Conservation (phyloP, 2,113 vertebrate genomes). For the Philantomba maxwellii region DNA sequence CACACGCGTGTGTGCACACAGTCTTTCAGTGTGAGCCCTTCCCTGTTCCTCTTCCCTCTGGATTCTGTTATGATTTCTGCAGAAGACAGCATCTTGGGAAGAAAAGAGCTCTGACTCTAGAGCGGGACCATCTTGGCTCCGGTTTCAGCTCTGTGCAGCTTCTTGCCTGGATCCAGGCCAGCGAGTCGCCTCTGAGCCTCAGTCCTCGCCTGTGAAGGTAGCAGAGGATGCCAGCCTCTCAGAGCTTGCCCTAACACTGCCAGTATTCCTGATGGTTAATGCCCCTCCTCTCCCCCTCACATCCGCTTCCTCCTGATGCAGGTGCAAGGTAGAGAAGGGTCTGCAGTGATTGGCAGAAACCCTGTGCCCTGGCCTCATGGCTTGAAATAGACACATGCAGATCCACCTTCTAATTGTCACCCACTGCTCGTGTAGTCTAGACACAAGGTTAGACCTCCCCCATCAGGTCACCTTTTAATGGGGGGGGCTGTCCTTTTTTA, state of each 20-base stretch:
- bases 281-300: not conserved
- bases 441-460: not conserved
- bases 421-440: not conserved
- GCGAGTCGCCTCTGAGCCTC: not conserved
- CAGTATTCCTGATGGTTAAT: not conserved
- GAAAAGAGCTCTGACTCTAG: not conserved
- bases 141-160: not conserved
- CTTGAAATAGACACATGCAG: not conserved
- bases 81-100: not conserved
- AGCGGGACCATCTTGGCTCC: not conserved
- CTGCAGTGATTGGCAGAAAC: not conserved
- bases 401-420: not conserved
- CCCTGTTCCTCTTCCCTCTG: not conserved
- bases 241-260: not conserved
- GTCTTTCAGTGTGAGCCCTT: not conserved
- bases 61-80: not conserved
- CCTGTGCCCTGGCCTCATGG: not conserved
- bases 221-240: not conserved
- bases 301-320: not conserved
- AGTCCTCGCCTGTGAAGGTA: not conserved
- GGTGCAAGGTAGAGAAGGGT: not conserved
- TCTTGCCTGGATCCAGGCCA: not conserved
- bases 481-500: not conserved
- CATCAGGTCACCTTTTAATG: not conserved
- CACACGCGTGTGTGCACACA: accelerated